phyloP scores from a whole-genome alignment of 2,797 vertebrate species.

The Apodemus agrarius region DNA sequence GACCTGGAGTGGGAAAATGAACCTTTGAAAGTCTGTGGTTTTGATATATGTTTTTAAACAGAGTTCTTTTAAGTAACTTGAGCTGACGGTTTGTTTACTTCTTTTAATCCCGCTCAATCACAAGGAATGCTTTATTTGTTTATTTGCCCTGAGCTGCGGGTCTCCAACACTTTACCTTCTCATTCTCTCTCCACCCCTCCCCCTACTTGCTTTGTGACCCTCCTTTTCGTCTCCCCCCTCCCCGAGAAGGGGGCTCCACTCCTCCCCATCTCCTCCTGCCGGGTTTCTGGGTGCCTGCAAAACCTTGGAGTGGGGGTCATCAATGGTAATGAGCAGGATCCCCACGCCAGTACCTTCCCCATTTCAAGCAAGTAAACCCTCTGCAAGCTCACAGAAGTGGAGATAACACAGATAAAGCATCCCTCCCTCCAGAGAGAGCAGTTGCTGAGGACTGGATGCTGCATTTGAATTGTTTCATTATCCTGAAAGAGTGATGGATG shows the following conservation, averaged over 20 bases:
- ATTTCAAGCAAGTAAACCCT: constrained; percentile 56
- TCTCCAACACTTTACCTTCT: background rate
- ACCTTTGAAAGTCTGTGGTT: constrained; percentile 12
- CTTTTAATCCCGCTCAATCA: background rate
- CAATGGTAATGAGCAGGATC: constrained; percentile 67
- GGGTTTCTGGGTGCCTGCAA: constrained; percentile 44
- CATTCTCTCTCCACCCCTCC: background rate
- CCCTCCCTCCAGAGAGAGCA: constrained; percentile 32
- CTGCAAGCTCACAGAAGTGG: background rate
- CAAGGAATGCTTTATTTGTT: background rate
- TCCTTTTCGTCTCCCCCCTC: constrained; percentile 8
- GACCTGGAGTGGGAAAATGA: constrained; percentile 31
- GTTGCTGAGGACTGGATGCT: constrained; percentile 44
- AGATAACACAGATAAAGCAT: constrained; percentile 59
- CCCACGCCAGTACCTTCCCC: constrained; percentile 53
- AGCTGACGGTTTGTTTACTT: background rate
- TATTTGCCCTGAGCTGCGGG: background rate
- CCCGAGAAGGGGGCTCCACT: constrained; percentile 35
- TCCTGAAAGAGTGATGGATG: constrained; percentile 51
- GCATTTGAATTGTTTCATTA: constrained; percentile 58
- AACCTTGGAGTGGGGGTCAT: constrained; percentile 56
- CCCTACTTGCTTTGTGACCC: background rate
- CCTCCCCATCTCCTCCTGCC: constrained; percentile 43
- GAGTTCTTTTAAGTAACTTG: constrained; percentile 42
- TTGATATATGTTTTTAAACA: background rate